Evolutionary conservation across 2,797 vertebrate species (phyloP).

Genomic region (Sternarchorhynchus goeldii): DNA sequence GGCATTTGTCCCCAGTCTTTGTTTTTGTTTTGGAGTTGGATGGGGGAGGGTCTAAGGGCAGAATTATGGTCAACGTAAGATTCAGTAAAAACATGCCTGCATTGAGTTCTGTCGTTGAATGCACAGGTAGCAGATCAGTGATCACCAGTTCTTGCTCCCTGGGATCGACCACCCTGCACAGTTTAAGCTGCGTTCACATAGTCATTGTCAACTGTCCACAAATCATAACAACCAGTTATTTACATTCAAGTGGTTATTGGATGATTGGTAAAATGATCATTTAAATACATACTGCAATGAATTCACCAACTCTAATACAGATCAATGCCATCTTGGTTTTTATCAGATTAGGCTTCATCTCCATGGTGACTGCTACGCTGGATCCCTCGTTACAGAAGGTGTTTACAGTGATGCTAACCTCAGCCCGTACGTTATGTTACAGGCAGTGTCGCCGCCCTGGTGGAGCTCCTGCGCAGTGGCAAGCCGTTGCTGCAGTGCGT

Average conservation of each 20-base stretch:
- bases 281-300: no score
- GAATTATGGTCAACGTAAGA: background rate
- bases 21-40: background rate
- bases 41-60: background rate
- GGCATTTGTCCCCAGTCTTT: background rate
- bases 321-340: no score
- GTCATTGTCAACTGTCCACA: no score
- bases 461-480: conserved; percentile 63
- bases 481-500: conserved; percentile 66
- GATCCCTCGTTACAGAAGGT: no score
- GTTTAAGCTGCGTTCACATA: no score
- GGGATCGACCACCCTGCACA: background rate
- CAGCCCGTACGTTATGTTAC: background rate
- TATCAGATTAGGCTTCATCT: no score
- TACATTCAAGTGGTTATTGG: no score
- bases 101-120: background rate
- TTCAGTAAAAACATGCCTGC: background rate
- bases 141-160: background rate
- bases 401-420: no score
- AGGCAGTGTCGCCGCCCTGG: conserved; percentile 73
- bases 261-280: no score
- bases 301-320: no score
- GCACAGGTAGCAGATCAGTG: background rate
- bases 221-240: no score
- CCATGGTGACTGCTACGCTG: no score